phyloP scores from a whole-genome alignment of 2,888 invertebrate species.

The Malachius bipustulatus region DNA sequence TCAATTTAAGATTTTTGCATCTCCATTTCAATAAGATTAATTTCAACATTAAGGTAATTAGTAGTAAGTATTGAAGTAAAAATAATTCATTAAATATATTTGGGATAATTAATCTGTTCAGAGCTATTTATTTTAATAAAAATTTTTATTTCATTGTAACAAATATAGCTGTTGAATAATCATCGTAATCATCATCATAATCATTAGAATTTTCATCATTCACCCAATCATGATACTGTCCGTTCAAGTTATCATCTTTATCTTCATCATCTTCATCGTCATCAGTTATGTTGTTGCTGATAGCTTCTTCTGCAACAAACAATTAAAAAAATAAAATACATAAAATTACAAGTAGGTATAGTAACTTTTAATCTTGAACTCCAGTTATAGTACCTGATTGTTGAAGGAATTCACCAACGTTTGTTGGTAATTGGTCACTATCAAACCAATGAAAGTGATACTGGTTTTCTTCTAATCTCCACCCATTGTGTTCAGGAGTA shows the following conservation, averaged over 20 bases:
- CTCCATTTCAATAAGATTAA: too few relatives aligned
- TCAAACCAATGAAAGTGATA: constrained; percentile 13
- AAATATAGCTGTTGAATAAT: too few relatives aligned
- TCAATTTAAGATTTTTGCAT: too few relatives aligned
- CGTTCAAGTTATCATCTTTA: too few relatives aligned
- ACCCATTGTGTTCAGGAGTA: constrained; percentile 15
- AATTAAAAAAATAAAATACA: constrained; percentile 8
- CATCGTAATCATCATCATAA: too few relatives aligned
- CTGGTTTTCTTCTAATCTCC: constrained; percentile 15
- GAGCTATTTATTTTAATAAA: too few relatives aligned
- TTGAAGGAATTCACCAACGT: constrained; percentile 12
- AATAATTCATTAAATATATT: too few relatives aligned
- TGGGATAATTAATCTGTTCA: too few relatives aligned
- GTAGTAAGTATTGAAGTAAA: too few relatives aligned
- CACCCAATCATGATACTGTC: constrained; percentile 9
- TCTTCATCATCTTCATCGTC: constrained; percentile 9
- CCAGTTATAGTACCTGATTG: constrained; percentile 8
- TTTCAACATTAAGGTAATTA: too few relatives aligned
- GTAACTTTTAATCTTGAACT: constrained; percentile 10
- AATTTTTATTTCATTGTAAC: too few relatives aligned
- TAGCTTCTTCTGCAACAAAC: constrained; percentile 10
- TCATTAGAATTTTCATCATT: constrained; percentile 12
- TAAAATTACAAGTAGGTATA: constrained; percentile 9
- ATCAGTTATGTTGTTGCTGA: constrained; percentile 9
- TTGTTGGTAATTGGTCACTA: constrained; percentile 11